A percentile compares a stretch with the other conserved stretches of the same genome.
Conservation (phyloP, 2,888 invertebrate genomes). For the Drosophila nr. fundita region DNA sequence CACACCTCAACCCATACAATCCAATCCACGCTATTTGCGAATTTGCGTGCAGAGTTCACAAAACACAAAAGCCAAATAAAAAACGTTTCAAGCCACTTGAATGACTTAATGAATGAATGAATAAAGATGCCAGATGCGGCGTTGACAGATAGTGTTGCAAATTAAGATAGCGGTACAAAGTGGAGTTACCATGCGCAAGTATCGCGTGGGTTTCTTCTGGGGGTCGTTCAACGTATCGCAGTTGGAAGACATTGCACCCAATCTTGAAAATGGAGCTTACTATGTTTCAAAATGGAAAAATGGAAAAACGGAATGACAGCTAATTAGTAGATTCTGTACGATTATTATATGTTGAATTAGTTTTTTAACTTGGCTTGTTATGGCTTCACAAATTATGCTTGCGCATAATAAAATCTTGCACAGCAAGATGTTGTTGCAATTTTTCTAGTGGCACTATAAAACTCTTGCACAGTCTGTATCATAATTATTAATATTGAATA, state of each 20-base stretch:
- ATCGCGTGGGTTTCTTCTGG: slow-evolving; percentile 30
- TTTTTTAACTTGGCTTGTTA: neutral
- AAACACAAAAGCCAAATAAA: neutral
- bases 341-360: neutral
- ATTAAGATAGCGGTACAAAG: slow-evolving; percentile 19
- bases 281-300: slow-evolving; percentile 1
- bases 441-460: neutral
- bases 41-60: slow-evolving; percentile 32
- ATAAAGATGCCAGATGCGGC: slow-evolving; percentile 23
- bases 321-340: neutral
- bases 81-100: slow-evolving; percentile 58
- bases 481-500: neutral
- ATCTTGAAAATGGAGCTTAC: slow-evolving; percentile 3
- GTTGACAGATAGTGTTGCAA: slow-evolving; percentile 37
- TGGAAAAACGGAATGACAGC: neutral
- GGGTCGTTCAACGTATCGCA: slow-evolving; percentile 61
- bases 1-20: slow-evolving; percentile 13
- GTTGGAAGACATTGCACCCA: slow-evolving; percentile 46
- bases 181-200: slow-evolving; percentile 14
- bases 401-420: neutral
- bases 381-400: neutral
- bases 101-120: slow-evolving; percentile 61
- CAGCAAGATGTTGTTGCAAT: neutral
- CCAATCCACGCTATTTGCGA: slow-evolving; percentile 3
- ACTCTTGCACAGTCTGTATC: neutral